Base-by-base conservation (phyloP, 1,140 invertebrate genomes). In the Drosophila bifasciata region DNA sequence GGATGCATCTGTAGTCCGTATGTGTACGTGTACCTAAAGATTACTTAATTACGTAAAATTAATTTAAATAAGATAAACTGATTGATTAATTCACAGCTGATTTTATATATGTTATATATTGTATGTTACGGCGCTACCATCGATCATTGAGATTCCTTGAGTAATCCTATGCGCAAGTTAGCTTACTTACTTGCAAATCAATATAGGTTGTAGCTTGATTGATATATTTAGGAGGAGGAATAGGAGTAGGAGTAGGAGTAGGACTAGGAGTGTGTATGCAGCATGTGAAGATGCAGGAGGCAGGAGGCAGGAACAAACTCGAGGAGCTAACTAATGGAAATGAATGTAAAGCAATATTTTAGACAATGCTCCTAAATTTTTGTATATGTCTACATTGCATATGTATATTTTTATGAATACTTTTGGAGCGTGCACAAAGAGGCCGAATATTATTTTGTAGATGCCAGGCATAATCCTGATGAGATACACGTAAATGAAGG, bases 331-430 rank as follows among this genome's bases (percentile, higher is more conserved):
- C 55, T 25, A 57, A 59, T 56, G 70, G 50, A 51, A 56, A 64
- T 74, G 51, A 63, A 74, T 66, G 52, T 74, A 75, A 75, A 75
- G 72, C 72, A 75, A 75, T 75, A 75, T 75, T 75, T 75, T 74
- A 52, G 52, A 66, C 16, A 51, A 64, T 43, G 69, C 59, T 63
- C 51, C 19, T 44, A 43, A 70, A 60, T 50, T 57, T 69, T 72
- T 44, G 25, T 17, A 52, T 43, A 44, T 60, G 16, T 58, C n/a
- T 58, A 13, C n/a, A 39, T 16, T 17, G 16, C 11, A 52, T 36
- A 63, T 63, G 64, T 76, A 77, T 81, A 80, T 80, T 79, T 80
- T 80, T 81, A 77, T 77, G 79, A 62, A 58, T 57, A 68, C 68
- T 76, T 80, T 81, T 72, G 60, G 66, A 48, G 55, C 40, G 73